A percentile compares a stretch with the other conserved stretches of the same genome.
phyloP scores from a whole-genome alignment of 35 echinoderm and acorn worm genomes.

The Ophioderma brevispina region DNA sequence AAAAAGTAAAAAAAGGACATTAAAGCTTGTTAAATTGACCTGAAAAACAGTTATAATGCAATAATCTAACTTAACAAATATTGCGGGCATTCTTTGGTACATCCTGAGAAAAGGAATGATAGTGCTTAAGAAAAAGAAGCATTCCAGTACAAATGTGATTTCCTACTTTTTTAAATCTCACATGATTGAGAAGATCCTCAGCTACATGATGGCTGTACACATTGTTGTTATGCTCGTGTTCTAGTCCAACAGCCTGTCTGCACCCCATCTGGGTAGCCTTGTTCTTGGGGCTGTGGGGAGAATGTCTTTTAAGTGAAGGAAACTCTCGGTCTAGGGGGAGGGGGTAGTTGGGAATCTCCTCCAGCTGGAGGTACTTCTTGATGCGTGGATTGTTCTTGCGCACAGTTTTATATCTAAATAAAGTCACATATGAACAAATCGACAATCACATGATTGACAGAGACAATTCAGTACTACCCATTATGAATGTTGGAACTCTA shows the following conservation, averaged over 20 bases:
- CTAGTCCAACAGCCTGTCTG: constrained; percentile 40
- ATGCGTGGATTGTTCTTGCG: constrained; percentile 70
- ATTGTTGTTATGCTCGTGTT: background rate
- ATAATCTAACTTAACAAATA: too few relatives aligned
- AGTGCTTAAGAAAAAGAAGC: too few relatives aligned
- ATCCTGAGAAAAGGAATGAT: too few relatives aligned
- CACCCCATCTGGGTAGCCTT: constrained; percentile 60
- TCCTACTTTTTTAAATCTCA: background rate
- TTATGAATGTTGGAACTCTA: too few relatives aligned
- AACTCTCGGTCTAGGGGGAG: constrained; percentile 32
- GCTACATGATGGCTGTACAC: constrained; percentile 47
- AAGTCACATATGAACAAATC: too few relatives aligned
- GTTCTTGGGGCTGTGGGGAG: background rate
- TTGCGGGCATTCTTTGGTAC: too few relatives aligned
- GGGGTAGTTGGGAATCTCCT: constrained; percentile 61
- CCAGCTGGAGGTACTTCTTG: constrained; percentile 82
- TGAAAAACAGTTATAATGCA: too few relatives aligned
- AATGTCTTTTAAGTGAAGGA: background rate
- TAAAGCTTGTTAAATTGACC: too few relatives aligned
- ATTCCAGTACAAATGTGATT: too few relatives aligned
- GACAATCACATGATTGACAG: too few relatives aligned
- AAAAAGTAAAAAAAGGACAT: too few relatives aligned
- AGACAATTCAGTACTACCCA: too few relatives aligned
- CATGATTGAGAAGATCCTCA: constrained; percentile 80
- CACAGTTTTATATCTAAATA: constrained; percentile 69